A percentile compares a stretch with the other conserved stretches of the same genome.
These are phyloP conservation scores for Lamprologus speciosus DNA, from an alignment of 2,113 vertebrate genomes.

Conservation along the genomic window DNA sequence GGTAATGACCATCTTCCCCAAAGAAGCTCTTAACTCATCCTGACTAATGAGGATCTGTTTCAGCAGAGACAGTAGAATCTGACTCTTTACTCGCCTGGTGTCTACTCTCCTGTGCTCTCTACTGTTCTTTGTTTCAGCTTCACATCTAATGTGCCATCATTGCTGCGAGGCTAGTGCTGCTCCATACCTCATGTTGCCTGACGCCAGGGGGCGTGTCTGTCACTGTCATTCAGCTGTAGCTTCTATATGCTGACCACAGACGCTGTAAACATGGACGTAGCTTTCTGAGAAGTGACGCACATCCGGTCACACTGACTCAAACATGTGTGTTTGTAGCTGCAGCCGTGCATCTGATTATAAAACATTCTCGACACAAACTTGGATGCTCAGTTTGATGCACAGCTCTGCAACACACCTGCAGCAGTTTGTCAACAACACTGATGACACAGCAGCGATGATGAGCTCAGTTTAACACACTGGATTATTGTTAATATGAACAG, in stretches of 20 bases:
- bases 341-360: fast-evolving
- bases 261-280: not conserved
- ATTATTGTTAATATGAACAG: not conserved
- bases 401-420: not conserved
- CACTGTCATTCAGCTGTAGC: fast-evolving
- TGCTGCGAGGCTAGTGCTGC: not conserved
- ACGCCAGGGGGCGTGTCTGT: not conserved
- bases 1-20: slow-evolving; percentile 80
- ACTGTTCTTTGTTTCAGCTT: slow-evolving; percentile 3
- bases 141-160: not conserved
- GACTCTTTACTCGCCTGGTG: not conserved
- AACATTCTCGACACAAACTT: not conserved
- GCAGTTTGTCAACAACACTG: not conserved
- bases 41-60: slow-evolving; percentile 35
- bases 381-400: not conserved
- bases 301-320: not conserved
- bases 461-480: not conserved
- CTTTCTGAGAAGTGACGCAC: not conserved
- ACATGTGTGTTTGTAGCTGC: not conserved
- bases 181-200: not conserved
- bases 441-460: not conserved
- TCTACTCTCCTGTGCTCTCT: slow-evolving; percentile 1
- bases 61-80: not conserved
- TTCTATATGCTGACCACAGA: not conserved
- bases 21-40: slow-evolving; percentile 29